Evolutionary conservation across 2,797 vertebrate species (phyloP).

Genomic region (Limosa lapponica): DNA sequence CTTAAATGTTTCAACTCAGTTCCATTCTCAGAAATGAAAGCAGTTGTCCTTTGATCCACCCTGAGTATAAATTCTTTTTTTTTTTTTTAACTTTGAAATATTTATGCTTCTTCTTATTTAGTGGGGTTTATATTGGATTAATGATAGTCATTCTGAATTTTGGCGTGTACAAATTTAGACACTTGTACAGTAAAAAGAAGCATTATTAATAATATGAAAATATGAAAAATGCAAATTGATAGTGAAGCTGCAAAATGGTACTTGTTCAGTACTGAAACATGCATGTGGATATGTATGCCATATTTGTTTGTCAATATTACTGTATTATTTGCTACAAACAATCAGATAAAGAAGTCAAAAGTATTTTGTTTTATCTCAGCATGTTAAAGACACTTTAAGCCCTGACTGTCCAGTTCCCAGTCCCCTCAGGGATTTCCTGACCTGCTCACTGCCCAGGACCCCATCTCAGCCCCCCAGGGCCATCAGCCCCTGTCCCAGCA

Average conservation of each 20-base stretch:
- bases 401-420: background rate
- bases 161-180: background rate
- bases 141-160: background rate
- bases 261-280: background rate
- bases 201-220: background rate
- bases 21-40: background rate
- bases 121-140: background rate
- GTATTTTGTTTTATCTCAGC: background rate
- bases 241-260: background rate
- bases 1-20: background rate
- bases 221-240: background rate
- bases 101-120: background rate
- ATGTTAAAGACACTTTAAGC: background rate
- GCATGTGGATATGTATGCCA: background rate
- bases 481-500: background rate
- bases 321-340: background rate
- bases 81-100: background rate
- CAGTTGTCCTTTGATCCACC: background rate
- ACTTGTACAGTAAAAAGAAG: background rate
- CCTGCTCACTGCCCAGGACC: background rate
- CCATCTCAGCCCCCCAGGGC: background rate
- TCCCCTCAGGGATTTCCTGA: no score
- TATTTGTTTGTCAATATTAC: background rate
- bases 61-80: background rate
- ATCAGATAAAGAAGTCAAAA: background rate